phyloP scores from a whole-genome alignment of 2,797 vertebrate species.

The Eremophila alpestris region DNA sequence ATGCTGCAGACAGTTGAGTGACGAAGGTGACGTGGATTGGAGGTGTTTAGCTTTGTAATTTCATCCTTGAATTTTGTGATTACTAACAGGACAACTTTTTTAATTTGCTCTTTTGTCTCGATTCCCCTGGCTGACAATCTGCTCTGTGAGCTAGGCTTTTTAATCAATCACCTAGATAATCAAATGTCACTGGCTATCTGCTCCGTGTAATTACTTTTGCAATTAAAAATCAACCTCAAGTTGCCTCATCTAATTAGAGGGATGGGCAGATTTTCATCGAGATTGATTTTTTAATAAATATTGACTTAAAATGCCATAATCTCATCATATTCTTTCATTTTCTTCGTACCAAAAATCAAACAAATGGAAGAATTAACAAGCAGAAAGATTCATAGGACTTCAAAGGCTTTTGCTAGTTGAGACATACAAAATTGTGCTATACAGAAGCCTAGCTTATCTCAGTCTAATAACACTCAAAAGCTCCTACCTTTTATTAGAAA shows the following conservation, averaged over 20 bases:
- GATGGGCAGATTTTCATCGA: constrained; percentile 99
- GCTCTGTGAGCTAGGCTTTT: constrained; percentile 94
- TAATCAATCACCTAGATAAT: constrained; percentile 99
- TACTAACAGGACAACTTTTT: constrained; percentile 99
- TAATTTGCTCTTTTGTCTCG: constrained; percentile 99
- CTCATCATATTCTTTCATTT: constrained; percentile 97
- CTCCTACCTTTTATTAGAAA: constrained; percentile 76
- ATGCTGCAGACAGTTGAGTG: constrained; percentile 63
- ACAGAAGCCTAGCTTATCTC: constrained; percentile 86
- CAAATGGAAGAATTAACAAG: constrained; percentile 85
- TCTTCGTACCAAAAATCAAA: constrained; percentile 90
- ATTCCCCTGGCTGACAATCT: constrained; percentile 95
- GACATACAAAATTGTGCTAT: constrained; percentile 74
- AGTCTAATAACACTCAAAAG: constrained; percentile 83
- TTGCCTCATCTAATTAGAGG: constrained; percentile 99
- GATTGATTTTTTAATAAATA: constrained; percentile 99
- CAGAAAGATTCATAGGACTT: constrained; percentile 80
- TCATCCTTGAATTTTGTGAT: constrained; percentile 99
- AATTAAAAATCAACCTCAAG: constrained; percentile 99
- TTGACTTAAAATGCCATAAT: constrained; percentile 99
- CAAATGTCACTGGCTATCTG: constrained; percentile 99
- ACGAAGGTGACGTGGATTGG: constrained; percentile 79
- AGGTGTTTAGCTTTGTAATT: constrained; percentile 96
- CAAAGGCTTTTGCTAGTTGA: constrained; percentile 82
- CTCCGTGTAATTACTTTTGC: constrained; percentile 99